Evolutionary conservation across 2,797 vertebrate genomes (phyloP).

Genomic region (Aphelocoma californica): DNA sequence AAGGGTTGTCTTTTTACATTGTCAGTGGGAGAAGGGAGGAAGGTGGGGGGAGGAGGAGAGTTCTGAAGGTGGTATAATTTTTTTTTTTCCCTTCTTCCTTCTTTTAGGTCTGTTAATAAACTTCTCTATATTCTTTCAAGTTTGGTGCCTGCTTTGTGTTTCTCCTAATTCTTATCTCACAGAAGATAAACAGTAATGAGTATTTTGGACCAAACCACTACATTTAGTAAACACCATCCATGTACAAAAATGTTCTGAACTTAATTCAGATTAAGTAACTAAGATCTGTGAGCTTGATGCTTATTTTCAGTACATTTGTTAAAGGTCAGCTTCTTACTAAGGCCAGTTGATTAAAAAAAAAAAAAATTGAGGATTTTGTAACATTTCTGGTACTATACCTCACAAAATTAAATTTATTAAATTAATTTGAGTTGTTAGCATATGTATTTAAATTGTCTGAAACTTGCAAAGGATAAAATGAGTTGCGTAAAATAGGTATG

Average conservation of each 20-base stretch:
- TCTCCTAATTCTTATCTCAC: too few relatives aligned
- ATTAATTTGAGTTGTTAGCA: not conserved
- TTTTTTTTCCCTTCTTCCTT: too few relatives aligned
- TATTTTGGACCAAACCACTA: too few relatives aligned
- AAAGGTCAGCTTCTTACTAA: not conserved
- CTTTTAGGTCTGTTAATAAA: too few relatives aligned
- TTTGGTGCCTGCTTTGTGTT: too few relatives aligned
- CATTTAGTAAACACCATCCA: not conserved
- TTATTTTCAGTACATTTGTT: not conserved
- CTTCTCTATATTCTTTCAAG: too few relatives aligned
- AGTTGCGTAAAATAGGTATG: not conserved
- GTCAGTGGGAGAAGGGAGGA: too few relatives aligned
- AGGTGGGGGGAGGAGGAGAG: too few relatives aligned
- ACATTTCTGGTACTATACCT: not conserved
- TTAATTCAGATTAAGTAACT: not conserved
- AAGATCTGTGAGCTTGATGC: not conserved
- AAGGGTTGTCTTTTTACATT: too few relatives aligned
- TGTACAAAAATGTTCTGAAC: not conserved
- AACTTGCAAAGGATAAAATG: not conserved
- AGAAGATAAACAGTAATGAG: too few relatives aligned
- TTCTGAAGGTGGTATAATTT: too few relatives aligned
- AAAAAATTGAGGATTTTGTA: not conserved
- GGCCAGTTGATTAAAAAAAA: not conserved
- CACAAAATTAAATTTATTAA: not conserved
- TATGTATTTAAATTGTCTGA: not conserved